A percentile compares a stretch with the other conserved stretches of the same genome.
Conservation (phyloP, 2,888 invertebrate genomes). For the Pandemis cinnamomeana region DNA sequence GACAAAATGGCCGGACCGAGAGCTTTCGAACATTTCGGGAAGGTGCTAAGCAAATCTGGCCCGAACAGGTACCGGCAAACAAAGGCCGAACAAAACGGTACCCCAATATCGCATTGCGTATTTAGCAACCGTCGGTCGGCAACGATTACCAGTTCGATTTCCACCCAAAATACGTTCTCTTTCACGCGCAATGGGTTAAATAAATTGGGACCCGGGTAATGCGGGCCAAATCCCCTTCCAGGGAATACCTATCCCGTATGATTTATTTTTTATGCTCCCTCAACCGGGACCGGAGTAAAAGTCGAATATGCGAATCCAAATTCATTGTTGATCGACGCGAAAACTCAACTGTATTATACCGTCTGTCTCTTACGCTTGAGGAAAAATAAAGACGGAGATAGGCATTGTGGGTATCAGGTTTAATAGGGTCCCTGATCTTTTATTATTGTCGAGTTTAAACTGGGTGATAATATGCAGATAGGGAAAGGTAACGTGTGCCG, state of each 20-base stretch:
- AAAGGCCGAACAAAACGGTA: conserved; percentile 35
- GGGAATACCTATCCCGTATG: conserved; percentile 43
- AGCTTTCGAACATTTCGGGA: conserved; percentile 9
- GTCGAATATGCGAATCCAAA: conserved; percentile 41
- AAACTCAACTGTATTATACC: conserved; percentile 20
- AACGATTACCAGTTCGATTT: conserved; percentile 41
- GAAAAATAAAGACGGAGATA: conserved; percentile 22
- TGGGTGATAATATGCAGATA: conserved; percentile 37
- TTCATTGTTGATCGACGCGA: conserved; percentile 41
- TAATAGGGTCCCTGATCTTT: conserved; percentile 25
- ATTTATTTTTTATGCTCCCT: conserved; percentile 45
- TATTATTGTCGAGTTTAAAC: conserved; percentile 39
- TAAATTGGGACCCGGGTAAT: conserved; percentile 43
- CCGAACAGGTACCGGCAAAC: conserved; percentile 28
- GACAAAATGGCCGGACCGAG: conserved; percentile 16
- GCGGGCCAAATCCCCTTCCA: conserved; percentile 43
- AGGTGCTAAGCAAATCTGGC: conserved; percentile 35
- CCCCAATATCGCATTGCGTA: conserved; percentile 43
- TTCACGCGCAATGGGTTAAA: conserved; percentile 41
- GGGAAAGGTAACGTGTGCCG: conserved; percentile 21
- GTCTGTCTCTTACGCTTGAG: conserved; percentile 24
- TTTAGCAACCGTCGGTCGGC: conserved; percentile 43
- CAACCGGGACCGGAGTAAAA: conserved; percentile 36
- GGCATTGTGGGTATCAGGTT: conserved; percentile 20
- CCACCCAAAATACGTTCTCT: conserved; percentile 39